Conservation (phyloP, 2,888 invertebrate genomes). For the Luperina nickerlii region DNA sequence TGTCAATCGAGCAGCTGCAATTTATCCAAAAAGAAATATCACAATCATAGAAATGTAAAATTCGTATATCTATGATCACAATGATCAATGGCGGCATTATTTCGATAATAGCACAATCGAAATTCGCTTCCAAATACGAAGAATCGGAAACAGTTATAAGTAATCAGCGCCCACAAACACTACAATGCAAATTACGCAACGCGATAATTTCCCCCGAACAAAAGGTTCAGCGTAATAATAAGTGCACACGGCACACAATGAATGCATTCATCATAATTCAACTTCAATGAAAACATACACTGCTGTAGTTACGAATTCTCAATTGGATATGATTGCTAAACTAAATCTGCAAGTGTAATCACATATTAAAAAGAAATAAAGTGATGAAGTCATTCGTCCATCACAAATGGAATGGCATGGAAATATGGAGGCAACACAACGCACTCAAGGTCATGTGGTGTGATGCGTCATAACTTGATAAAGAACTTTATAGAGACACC, state of each 20-base stretch:
- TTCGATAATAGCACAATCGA: conserved; percentile 56
- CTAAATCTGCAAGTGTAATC: conserved; percentile 55
- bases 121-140: conserved; percentile 60
- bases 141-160: conserved; percentile 64
- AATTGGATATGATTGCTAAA: conserved; percentile 75
- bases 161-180: conserved; percentile 71
- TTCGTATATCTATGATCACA: background rate
- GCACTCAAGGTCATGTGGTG: conserved; percentile 39
- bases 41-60: background rate
- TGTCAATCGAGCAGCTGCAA: background rate
- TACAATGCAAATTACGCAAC: conserved; percentile 80
- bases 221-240: conserved; percentile 79
- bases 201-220: conserved; percentile 82
- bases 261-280: conserved; percentile 83
- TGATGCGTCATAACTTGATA: conserved; percentile 34
- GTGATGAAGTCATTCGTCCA: conserved; percentile 39
- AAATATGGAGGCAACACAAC: conserved; percentile 13
- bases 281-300: conserved; percentile 80
- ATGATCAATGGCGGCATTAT: conserved; percentile 24
- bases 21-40: conserved; percentile 5
- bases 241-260: conserved; percentile 76
- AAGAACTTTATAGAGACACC: conserved; percentile 8
- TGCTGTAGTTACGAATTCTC: conserved; percentile 75
- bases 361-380: conserved; percentile 60
- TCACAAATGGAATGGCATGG: conserved; percentile 44